These are phyloP conservation scores for Mesembrinibis cayennensis DNA, from an alignment of 2,113 vertebrate species.

Conservation along the genomic window DNA sequence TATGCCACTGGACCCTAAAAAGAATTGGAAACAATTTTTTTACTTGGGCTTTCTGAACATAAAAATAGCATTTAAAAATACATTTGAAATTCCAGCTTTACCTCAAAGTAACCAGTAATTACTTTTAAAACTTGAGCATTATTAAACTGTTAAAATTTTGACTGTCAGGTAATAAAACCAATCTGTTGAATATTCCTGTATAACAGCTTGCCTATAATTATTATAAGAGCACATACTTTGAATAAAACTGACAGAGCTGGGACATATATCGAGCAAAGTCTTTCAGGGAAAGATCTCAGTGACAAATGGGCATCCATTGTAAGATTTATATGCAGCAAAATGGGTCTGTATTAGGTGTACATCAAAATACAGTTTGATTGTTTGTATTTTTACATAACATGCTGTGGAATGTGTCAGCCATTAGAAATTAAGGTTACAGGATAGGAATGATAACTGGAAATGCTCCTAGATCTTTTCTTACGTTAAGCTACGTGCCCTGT, in stretches of 20 bases:
- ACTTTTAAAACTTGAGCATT: neutral
- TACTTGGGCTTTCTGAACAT: neutral
- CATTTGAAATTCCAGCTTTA: neutral
- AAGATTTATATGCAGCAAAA: neutral
- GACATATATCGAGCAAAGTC: neutral
- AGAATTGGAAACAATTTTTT: neutral
- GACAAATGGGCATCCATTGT: neutral
- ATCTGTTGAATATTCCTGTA: neutral
- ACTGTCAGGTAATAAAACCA: neutral
- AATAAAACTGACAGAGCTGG: neutral
- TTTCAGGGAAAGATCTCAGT: neutral
- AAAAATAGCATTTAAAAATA: neutral
- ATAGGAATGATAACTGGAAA: neutral
- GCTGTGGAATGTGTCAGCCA: neutral
- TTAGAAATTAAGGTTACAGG: neutral
- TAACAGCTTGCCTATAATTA: neutral
- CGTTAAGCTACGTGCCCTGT: neutral
- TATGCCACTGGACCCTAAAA: constrained; percentile 78
- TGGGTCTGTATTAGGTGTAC: neutral
- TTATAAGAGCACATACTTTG: neutral
- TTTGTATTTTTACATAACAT: neutral
- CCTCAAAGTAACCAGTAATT: neutral
- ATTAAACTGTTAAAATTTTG: neutral
- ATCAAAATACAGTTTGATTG: neutral
- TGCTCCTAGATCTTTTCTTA: neutral